Evolutionary conservation across 2,888 invertebrate genomes (phyloP).

Genomic region (Argyresthia goedartella): DNA sequence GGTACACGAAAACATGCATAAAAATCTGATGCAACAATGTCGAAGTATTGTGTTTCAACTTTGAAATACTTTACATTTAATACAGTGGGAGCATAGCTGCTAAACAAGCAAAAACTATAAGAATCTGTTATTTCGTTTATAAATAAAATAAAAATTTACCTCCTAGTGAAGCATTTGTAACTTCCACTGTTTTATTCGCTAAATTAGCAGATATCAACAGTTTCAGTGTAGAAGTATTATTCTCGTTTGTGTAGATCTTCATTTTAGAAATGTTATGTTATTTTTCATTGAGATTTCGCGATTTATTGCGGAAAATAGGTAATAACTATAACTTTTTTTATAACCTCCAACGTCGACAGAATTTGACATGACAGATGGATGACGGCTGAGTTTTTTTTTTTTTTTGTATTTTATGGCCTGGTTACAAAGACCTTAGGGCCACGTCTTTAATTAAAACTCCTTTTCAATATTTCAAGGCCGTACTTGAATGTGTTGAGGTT

Average conservation of each 20-base stretch:
- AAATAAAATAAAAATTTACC: conserved; percentile 47
- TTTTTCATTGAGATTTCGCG: background rate
- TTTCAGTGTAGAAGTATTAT: conserved; percentile 83
- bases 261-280: conserved; percentile 33
- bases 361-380: too few relatives aligned
- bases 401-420: too few relatives aligned
- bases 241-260: conserved; percentile 81
- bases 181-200: conserved; percentile 66
- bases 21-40: background rate
- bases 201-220: conserved; percentile 78
- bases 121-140: background rate
- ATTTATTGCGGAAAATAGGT: too few relatives aligned
- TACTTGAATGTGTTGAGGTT: too few relatives aligned
- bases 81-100: background rate
- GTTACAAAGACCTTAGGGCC: too few relatives aligned
- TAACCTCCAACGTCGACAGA: too few relatives aligned
- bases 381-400: too few relatives aligned
- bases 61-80: background rate
- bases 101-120: background rate
- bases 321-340: too few relatives aligned
- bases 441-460: too few relatives aligned
- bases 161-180: conserved; percentile 72
- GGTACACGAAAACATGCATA: background rate
- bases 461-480: too few relatives aligned
- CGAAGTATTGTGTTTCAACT: background rate